Base-by-base conservation (phyloP, 2,113 vertebrate species). In the Elephantulus edwardii region DNA sequence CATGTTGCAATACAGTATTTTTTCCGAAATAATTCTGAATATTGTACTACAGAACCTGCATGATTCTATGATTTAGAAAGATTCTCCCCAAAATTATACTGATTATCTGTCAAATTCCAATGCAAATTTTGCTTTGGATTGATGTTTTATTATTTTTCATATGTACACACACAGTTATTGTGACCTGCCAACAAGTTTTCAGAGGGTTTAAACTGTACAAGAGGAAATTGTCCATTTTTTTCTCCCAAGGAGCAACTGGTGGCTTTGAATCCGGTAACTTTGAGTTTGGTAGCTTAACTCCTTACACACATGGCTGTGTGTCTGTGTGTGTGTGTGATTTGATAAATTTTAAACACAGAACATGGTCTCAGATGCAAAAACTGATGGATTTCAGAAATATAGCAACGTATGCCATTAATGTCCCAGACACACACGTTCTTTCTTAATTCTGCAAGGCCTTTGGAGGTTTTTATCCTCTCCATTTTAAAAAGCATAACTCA, bases 401-500 rank as follows among this genome's bases (percentile, higher is more conserved):
- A 5, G 24, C 5, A 19, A 9, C 0, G 8, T 30, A 56, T 66
- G 56, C 17, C n/a, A 35, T 66, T 10, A 17, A 1, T 0, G 3
- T 30, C 10, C 58, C 12, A 8, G 75, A 30, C 7, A 62, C 22
- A 11, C 5, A 1, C 16, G 38, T 30, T 50, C 30, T 24, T 10
- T 8, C 8, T 68, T 7, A 54, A n/a, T n/a, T 56, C 50, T 14
- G 64, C 28, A 1, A 10, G 56, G 38, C 16, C 64, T 10, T 10
- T 0, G 0, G 28, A 62, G 0, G 54, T 10, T 28, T 11, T 4
- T 10, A 28, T 0, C 1, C 2, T 28, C 17, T 50, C 64, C 24
- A 5, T 4, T 35, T 50, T n/a, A 30, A 22, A 70, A 82, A 75
- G 38, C 24, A 40, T 6, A 56, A 35, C 1, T 1, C 35, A 81